Evolutionary conservation across 2,888 invertebrate species (phyloP).

Genomic region (Tetranychus truncatus): DNA sequence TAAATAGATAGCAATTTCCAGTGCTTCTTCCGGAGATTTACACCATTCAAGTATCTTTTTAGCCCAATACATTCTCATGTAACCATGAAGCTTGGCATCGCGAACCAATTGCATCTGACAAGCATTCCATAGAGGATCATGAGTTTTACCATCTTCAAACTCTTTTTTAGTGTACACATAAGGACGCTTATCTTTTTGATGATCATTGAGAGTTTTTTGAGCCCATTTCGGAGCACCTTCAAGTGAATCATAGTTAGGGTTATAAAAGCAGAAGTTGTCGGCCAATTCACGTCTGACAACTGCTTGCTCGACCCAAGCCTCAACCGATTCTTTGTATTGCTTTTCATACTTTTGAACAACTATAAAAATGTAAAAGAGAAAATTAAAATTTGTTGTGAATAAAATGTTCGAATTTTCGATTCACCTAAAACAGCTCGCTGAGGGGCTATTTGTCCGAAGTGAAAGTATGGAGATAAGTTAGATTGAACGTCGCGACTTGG

Average conservation of each 20-base stretch:
- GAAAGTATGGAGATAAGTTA: conserved; percentile 73
- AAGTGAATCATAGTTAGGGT: conserved; percentile 59
- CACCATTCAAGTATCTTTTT: conserved; percentile 87
- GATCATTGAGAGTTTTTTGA: conserved; percentile 51
- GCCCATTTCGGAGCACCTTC: conserved; percentile 59
- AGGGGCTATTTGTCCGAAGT: conserved; percentile 71
- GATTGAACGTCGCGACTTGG: conserved; percentile 55
- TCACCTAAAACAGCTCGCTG: conserved; percentile 36
- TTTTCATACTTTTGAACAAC: conserved; percentile 47
- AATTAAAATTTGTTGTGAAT: conserved; percentile 28
- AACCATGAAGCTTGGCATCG: conserved; percentile 83
- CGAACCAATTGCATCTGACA: conserved; percentile 55
- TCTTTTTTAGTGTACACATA: conserved; percentile 53
- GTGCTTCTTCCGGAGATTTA: conserved; percentile 53
- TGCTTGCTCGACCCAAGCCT: conserved; percentile 63
- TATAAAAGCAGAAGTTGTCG: conserved; percentile 78
- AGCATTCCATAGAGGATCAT: conserved; percentile 78
- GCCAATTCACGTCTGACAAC: conserved; percentile 66
- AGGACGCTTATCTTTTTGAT: conserved; percentile 54
- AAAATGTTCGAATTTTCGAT: not conserved
- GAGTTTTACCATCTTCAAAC: conserved; percentile 51
- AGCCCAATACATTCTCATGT: conserved; percentile 84
- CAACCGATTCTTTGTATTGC: conserved; percentile 48
- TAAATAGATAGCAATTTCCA: conserved; percentile 55
- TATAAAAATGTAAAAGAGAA: conserved; percentile 39